These are phyloP conservation scores for Sciurus carolinensis DNA, from an alignment of 2,797 vertebrate species.

Conservation along the genomic window DNA sequence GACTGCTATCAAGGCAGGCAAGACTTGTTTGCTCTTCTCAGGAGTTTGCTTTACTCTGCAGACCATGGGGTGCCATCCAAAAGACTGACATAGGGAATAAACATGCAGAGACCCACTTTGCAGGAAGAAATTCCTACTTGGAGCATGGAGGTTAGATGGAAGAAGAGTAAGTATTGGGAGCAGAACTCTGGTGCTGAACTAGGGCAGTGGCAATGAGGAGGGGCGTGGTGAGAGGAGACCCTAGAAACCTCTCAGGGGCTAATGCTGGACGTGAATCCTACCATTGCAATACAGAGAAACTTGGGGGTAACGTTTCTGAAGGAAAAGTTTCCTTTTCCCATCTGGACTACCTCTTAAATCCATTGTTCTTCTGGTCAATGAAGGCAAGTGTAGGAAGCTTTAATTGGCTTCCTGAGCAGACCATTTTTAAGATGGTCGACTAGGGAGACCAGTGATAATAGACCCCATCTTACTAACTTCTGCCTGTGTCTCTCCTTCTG, in stretches of 20 bases:
- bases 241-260: background rate
- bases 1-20: background rate
- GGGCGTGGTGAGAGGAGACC: background rate
- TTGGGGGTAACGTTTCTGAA: slow-evolving; percentile 39
- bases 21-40: background rate
- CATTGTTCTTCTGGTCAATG: slow-evolving; percentile 64
- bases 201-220: background rate
- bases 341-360: slow-evolving; percentile 21
- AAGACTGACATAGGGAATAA: background rate
- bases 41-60: slow-evolving; percentile 33
- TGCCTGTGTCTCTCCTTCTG: slow-evolving; percentile 30
- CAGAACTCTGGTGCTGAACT: background rate
- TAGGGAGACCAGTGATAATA: slow-evolving; percentile 53
- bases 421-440: slow-evolving; percentile 70
- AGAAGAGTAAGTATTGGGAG: background rate
- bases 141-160: background rate
- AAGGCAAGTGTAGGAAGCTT: slow-evolving; percentile 62
- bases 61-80: background rate
- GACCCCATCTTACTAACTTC: slow-evolving; percentile 44
- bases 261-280: background rate
- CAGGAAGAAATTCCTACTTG: slow-evolving; percentile 1
- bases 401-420: slow-evolving; percentile 61
- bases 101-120: background rate
- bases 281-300: background rate
- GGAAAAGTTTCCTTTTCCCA: slow-evolving; percentile 43